Evolutionary conservation across 1,140 invertebrate species (phyloP).

Genomic region (Pomacea maculata): DNA sequence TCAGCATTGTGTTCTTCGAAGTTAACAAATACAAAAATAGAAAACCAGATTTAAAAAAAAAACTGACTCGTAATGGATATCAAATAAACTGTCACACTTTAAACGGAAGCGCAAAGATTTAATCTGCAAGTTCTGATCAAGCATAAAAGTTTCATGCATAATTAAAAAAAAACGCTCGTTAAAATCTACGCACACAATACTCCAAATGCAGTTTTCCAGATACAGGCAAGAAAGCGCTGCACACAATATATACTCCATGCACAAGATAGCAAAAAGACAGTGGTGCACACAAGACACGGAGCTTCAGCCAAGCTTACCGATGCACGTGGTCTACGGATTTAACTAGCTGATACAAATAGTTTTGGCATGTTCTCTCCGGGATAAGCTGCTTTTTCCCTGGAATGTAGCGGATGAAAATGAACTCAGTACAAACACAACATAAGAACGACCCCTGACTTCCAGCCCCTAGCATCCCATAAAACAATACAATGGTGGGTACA

Average conservation of each 20-base stretch:
- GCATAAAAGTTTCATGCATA: neutral
- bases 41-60: too few relatives aligned
- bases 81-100: too few relatives aligned
- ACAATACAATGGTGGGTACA: too few relatives aligned
- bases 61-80: too few relatives aligned
- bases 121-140: neutral
- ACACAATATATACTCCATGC: neutral
- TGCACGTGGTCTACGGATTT: constrained; percentile 63
- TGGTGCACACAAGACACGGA: neutral
- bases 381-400: constrained; percentile 61
- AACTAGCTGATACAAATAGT: constrained; percentile 69
- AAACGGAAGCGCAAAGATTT: neutral
- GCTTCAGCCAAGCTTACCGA: constrained; percentile 46
- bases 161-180: neutral
- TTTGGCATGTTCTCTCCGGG: constrained; percentile 64
- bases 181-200: neutral
- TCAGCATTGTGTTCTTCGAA: too few relatives aligned
- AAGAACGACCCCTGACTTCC: too few relatives aligned
- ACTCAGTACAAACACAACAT: neutral
- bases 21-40: too few relatives aligned
- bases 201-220: too few relatives aligned
- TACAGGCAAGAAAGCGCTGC: neutral
- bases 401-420: constrained; percentile 29
- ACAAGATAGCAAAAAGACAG: neutral
- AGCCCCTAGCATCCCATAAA: too few relatives aligned